These are phyloP conservation scores for Vespertilio murinus DNA, from an alignment of 2,797 vertebrate genomes.

Conservation along the genomic window DNA sequence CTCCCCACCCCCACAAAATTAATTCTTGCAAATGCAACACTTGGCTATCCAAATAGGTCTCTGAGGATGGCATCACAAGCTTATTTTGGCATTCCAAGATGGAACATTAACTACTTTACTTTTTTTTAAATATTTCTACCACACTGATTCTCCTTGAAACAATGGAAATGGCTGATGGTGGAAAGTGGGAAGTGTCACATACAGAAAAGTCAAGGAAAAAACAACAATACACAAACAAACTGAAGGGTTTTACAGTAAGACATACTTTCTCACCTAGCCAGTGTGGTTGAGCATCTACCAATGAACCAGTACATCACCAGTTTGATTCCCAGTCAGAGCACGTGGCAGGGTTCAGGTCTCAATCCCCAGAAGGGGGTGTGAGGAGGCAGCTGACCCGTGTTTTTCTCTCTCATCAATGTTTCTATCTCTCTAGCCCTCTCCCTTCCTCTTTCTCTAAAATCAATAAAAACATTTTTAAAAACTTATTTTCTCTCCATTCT, in stretches of 20 bases:
- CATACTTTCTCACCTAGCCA: too few species aligned
- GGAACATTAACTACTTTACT: not conserved
- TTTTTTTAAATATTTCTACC: not conserved
- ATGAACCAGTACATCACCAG: too few species aligned
- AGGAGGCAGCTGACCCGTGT: too few species aligned
- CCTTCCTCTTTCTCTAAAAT: too few species aligned
- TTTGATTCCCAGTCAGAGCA: too few species aligned
- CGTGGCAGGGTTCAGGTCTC: too few species aligned
- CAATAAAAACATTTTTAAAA: not conserved
- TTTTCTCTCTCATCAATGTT: too few species aligned
- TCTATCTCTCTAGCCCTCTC: too few species aligned
- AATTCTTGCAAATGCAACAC: not conserved
- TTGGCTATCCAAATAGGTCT: slow-evolving; percentile 3
- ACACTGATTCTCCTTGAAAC: not conserved
- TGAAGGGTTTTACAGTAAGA: not conserved
- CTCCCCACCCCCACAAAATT: not conserved
- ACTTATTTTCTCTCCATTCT: not conserved
- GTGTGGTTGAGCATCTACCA: too few species aligned
- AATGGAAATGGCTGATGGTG: not conserved
- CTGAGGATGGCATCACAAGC: not conserved
- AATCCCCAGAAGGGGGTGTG: too few species aligned
- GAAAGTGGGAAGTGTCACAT: not conserved
- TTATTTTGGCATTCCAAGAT: not conserved
- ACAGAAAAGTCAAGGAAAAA: not conserved
- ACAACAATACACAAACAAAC: not conserved